phyloP scores from a whole-genome alignment of 2,797 vertebrate species.

The Masticophis lateralis region DNA sequence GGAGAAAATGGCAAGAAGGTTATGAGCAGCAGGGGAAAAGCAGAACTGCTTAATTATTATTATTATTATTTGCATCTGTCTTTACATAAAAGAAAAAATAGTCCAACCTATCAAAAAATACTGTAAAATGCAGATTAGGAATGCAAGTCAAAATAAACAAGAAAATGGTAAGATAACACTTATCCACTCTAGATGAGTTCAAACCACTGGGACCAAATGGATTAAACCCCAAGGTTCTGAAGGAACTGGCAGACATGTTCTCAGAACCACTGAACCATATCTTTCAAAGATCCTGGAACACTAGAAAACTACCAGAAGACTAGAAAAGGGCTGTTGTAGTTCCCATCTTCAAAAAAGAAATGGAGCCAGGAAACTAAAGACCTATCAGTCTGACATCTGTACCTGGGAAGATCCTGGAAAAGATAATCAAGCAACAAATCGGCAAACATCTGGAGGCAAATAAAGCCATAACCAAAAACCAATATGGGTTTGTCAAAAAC shows the following conservation, averaged over 20 bases:
- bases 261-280: background rate
- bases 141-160: background rate
- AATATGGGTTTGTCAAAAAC: background rate
- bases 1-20: background rate
- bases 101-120: background rate
- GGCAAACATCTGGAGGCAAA: background rate
- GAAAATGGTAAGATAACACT: background rate
- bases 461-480: background rate
- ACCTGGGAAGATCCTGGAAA: background rate
- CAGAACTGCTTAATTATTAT: background rate
- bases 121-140: background rate
- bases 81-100: background rate
- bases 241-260: background rate
- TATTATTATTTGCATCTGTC: background rate
- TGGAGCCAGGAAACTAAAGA: background rate
- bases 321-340: background rate
- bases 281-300: background rate
- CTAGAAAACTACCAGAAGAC: background rate
- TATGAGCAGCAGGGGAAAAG: background rate
- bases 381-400: background rate
- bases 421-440: background rate
- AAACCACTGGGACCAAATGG: background rate
- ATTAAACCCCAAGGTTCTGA: background rate
- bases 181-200: background rate
- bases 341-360: background rate